Conservation (phyloP, 1,140 invertebrate species). For the Drosophila ficusphila region DNA sequence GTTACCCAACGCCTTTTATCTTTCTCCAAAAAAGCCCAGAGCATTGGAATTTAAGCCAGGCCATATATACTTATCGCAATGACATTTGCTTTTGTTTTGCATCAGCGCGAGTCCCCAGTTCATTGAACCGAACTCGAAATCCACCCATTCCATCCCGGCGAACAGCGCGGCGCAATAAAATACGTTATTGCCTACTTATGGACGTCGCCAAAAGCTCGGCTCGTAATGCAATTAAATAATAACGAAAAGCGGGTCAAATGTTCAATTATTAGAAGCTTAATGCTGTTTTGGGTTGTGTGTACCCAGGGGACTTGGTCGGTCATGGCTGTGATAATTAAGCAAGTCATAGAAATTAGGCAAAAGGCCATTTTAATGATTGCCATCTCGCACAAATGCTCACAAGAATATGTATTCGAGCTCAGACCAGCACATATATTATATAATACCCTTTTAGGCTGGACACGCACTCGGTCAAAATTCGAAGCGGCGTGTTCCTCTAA, state of each 20-base stretch:
- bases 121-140: slow-evolving; percentile 28
- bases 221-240: slow-evolving; percentile 72
- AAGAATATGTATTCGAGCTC: slow-evolving; percentile 3
- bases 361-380: slow-evolving; percentile 81
- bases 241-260: slow-evolving; percentile 70
- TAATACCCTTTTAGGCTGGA: slow-evolving; percentile 67
- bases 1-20: slow-evolving; percentile 53
- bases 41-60: slow-evolving; percentile 20
- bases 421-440: slow-evolving; percentile 16
- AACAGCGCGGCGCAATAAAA: slow-evolving; percentile 28
- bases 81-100: slow-evolving; percentile 36
- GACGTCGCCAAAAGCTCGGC: slow-evolving; percentile 14
- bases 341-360: slow-evolving; percentile 83
- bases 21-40: slow-evolving; percentile 30
- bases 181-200: slow-evolving; percentile 57
- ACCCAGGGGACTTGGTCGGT: slow-evolving; percentile 37
- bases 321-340: slow-evolving; percentile 76
- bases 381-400: slow-evolving; percentile 56
- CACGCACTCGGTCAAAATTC: slow-evolving; percentile 24
- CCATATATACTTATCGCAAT: slow-evolving; percentile 46
- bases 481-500: slow-evolving; percentile 4
- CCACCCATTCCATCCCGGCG: not conserved
- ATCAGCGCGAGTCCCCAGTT: slow-evolving; percentile 18
- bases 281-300: slow-evolving; percentile 47
- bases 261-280: slow-evolving; percentile 81